Conservation (phyloP, 2,797 vertebrate genomes). For the Apodemus agrarius region DNA sequence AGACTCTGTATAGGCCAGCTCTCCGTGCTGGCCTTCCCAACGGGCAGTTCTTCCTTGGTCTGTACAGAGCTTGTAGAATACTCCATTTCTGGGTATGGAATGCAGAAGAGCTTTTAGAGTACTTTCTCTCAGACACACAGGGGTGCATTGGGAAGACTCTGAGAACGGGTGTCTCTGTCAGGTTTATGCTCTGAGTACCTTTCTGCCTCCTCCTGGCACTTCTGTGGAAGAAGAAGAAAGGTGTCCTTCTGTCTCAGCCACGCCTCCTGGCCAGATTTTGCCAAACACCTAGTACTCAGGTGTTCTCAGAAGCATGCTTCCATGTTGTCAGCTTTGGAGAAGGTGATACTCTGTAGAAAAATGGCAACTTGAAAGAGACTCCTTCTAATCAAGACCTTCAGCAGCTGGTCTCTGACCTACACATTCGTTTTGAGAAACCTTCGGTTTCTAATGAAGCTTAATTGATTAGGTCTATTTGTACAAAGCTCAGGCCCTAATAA, state of each 20-base stretch:
- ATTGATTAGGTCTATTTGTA: slow-evolving; percentile 97
- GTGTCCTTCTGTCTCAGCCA: background rate
- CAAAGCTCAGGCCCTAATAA: slow-evolving; percentile 92
- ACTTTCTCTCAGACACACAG: background rate
- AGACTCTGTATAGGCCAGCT: background rate
- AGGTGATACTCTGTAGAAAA: background rate
- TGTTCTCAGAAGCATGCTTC: background rate
- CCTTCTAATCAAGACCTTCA: slow-evolving; percentile 82
- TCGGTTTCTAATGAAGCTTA: slow-evolving; percentile 95
- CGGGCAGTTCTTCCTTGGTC: background rate
- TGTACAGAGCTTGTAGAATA: background rate
- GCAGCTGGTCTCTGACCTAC: slow-evolving; percentile 84
- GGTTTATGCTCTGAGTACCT: background rate
- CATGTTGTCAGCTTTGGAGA: background rate
- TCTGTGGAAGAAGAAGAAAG: background rate
- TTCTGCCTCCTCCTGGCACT: background rate
- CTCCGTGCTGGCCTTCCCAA: background rate
- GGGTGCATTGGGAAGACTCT: background rate
- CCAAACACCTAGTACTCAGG: background rate
- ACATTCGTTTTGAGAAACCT: slow-evolving; percentile 86
- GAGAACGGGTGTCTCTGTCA: background rate
- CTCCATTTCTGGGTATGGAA: background rate
- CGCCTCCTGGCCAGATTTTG: background rate
- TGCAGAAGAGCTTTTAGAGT: background rate
- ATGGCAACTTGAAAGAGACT: background rate